Evolutionary conservation across 2,797 vertebrate genomes (phyloP).

Genomic region (Mallotus villosus): DNA sequence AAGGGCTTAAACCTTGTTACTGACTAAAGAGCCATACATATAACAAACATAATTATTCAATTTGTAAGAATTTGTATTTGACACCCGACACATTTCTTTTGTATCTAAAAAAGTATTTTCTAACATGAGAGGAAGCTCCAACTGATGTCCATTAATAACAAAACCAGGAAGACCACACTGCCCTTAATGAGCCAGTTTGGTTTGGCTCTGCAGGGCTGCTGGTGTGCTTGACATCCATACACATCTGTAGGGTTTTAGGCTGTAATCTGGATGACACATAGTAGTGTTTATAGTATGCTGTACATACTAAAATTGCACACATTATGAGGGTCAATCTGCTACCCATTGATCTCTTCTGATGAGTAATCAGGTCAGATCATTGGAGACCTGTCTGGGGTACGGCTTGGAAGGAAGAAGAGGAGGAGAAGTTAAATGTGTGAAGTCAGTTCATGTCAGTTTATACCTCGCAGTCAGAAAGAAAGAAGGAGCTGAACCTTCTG

Average conservation of each 20-base stretch:
- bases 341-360: constrained; percentile 57
- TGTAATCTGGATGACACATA: constrained; percentile 38
- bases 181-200: not conserved
- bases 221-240: too few relatives aligned
- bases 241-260: too few relatives aligned
- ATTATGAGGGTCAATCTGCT: constrained; percentile 44
- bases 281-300: not conserved
- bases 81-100: constrained; percentile 17
- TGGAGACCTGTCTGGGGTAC: constrained; percentile 39
- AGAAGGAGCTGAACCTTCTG: too few relatives aligned
- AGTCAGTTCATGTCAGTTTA: too few relatives aligned
- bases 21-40: constrained; percentile 58
- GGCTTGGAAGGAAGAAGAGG: constrained; percentile 24
- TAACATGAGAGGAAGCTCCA: not conserved
- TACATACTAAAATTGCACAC: too few relatives aligned
- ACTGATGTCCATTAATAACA: not conserved
- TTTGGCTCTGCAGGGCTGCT: too few relatives aligned
- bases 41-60: not conserved
- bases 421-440: too few relatives aligned
- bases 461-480: too few relatives aligned
- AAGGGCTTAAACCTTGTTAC: constrained; percentile 47
- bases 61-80: constrained; percentile 1
- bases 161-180: not conserved
- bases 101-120: constrained; percentile 7
- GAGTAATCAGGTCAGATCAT: constrained; percentile 61